Conservation (phyloP, 2,113 vertebrate genomes). For the Antechinus stuartii region DNA sequence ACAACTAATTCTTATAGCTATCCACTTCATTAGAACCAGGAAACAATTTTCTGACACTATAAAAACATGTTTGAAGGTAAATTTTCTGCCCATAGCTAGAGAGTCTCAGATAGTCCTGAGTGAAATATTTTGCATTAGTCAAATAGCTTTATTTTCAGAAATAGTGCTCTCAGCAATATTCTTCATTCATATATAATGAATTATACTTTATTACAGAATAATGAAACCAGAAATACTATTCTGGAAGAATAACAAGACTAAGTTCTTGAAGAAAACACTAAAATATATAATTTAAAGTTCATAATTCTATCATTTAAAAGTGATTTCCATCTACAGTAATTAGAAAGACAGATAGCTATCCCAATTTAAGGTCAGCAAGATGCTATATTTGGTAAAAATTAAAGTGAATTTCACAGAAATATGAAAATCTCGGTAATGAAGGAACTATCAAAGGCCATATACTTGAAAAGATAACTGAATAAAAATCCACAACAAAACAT, state of each 20-base stretch:
- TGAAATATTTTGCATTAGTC: constrained; percentile 68
- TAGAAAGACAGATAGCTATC: constrained; percentile 50
- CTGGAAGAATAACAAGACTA: neutral
- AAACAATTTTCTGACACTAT: neutral
- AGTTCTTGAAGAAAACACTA: constrained; percentile 57
- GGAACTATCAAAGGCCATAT: neutral
- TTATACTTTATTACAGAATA: constrained; percentile 73
- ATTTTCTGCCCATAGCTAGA: constrained; percentile 49
- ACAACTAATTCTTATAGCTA: neutral
- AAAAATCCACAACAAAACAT: neutral
- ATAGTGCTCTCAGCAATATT: constrained; percentile 65
- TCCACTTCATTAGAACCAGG: neutral
- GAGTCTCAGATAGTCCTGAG: constrained; percentile 7
- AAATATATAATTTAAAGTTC: constrained; percentile 73
- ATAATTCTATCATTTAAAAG: constrained; percentile 72
- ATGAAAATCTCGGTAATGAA: neutral
- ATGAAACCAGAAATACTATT: constrained; percentile 48
- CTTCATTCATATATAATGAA: constrained; percentile 62
- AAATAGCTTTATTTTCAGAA: constrained; percentile 69
- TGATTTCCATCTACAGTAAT: constrained; percentile 71
- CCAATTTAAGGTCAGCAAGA: neutral
- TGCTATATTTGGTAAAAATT: neutral
- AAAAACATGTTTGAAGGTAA: constrained; percentile 60
- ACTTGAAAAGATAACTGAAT: neutral
- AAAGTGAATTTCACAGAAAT: neutral